Evolutionary conservation across 2,113 vertebrate species (phyloP), one percentile per base, ranked within the genome.

Genomic region (Morone saxatilis): DNA sequence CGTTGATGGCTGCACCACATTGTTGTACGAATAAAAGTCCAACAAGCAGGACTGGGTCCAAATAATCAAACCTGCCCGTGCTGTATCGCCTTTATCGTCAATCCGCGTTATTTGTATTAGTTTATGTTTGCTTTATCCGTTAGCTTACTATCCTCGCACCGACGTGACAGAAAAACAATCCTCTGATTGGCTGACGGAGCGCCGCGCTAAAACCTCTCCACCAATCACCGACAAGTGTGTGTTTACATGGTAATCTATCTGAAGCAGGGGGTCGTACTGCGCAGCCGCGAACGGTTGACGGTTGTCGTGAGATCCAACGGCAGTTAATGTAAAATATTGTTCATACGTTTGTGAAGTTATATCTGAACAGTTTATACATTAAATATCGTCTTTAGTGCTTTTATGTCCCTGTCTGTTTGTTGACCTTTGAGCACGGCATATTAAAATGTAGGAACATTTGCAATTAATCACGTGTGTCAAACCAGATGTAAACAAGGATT

Each of bases 101-200:
- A 50, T 9, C 40, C 40, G n/a, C 48, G 70, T 80, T 93, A 54
- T 87, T 90, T 85, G 68, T 69, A 73, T 78, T 80, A 92, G 83
- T 93, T 94, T 93, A 77, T 86, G 82, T 94, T 93, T 86, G 88
- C 76, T 79, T 92, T 93, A 90, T 84, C 85, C 88, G 89, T 90
- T 92, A 94, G 94, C 92, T 92, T 90, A 90, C 93, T 91, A 89
- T 87, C 67, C 78, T 84, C 81, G 78, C 88, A 67, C 22, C 90
- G 91, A 91, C 91, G 90, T 88, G 85, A 86, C 12, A 92, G 91
- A 89, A 95, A 94, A 95, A 95, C 94, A 95, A 92, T 90, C 53
- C 43, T 36, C 75, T 90, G 90, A 96, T 96, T 96, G 95, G 95
- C 78, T 90, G 25, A 22, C 63, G 74, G 63, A 6, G 22, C 91